These are phyloP conservation scores for Andrena haemorrhoa DNA, from an alignment of 2,888 invertebrate species.

Conservation along the genomic window DNA sequence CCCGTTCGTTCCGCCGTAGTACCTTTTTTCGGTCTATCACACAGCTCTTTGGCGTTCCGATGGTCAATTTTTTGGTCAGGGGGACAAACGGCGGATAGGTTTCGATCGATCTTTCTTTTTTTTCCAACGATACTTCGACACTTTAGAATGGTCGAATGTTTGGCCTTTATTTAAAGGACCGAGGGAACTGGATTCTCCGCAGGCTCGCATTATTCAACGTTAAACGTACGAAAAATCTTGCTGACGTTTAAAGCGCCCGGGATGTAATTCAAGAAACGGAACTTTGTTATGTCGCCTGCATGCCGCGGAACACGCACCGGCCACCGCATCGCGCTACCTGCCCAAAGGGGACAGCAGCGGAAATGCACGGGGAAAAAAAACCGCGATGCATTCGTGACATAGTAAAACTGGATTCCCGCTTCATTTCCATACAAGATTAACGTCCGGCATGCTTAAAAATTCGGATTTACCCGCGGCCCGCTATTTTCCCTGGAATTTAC, in stretches of 20 bases:
- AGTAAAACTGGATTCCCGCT: conserved; percentile 36
- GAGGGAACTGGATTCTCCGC: neutral
- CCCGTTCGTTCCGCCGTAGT: neutral
- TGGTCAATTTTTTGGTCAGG: neutral
- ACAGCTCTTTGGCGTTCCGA: neutral
- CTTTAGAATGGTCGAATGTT: too few relatives aligned
- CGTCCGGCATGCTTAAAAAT: conserved; percentile 42
- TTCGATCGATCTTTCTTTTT: too few relatives aligned
- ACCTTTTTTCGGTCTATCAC: neutral
- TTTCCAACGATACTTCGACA: too few relatives aligned
- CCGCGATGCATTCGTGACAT: conserved; percentile 27
- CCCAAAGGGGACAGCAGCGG: conserved; percentile 21
- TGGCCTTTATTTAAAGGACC: neutral
- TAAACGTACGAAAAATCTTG: conserved; percentile 21
- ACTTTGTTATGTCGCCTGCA: conserved; percentile 37
- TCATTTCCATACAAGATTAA: conserved; percentile 52
- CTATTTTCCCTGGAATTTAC: conserved; percentile 20
- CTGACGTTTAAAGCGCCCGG: conserved; percentile 16
- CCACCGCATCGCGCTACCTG: conserved; percentile 10
- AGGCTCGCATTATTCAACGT: neutral
- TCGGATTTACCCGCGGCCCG: conserved; percentile 26
- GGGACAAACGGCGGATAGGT: too few relatives aligned
- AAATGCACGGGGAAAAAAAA: conserved; percentile 14
- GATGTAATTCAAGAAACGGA: conserved; percentile 55
- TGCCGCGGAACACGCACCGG: conserved; percentile 25